Evolutionary conservation across 2,797 vertebrate genomes (phyloP).

Genomic region (Acipenser oxyrinchus): DNA sequence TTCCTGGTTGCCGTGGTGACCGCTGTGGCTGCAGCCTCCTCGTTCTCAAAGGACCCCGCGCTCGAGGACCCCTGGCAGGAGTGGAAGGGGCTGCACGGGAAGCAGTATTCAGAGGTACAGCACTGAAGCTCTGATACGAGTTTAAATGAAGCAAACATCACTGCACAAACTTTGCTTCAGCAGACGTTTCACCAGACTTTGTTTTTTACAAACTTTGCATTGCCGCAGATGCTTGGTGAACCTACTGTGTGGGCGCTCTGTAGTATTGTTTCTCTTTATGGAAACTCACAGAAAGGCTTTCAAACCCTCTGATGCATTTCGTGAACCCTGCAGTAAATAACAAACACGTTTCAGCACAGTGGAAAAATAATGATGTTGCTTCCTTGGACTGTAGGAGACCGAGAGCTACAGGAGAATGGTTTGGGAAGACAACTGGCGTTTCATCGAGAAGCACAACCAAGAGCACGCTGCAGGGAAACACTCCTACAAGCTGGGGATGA

Average conservation of each 20-base stretch:
- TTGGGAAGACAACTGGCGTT: conserved; percentile 64
- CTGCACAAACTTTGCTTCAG: no score
- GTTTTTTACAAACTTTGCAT: neutral
- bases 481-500: conserved; percentile 59
- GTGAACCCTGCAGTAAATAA: neutral
- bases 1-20: neutral
- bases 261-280: no score
- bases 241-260: no score
- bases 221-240: no score
- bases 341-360: no score
- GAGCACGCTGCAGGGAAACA: conserved; percentile 54
- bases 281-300: neutral
- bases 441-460: conserved; percentile 58
- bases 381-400: conserved; percentile 31
- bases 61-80: conserved; percentile 51
- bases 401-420: conserved; percentile 59
- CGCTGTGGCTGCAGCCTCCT: neutral
- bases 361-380: neutral
- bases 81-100: conserved; percentile 47
- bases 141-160: no score
- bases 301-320: neutral
- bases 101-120: no score
- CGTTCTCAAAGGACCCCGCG: conserved; percentile 25
- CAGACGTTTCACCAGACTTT: no score
- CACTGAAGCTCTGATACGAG: no score